Evolutionary conservation across 2,888 invertebrate species (phyloP), one percentile per base, ranked within the genome.

Genomic region (Chorisops tibialis): DNA sequence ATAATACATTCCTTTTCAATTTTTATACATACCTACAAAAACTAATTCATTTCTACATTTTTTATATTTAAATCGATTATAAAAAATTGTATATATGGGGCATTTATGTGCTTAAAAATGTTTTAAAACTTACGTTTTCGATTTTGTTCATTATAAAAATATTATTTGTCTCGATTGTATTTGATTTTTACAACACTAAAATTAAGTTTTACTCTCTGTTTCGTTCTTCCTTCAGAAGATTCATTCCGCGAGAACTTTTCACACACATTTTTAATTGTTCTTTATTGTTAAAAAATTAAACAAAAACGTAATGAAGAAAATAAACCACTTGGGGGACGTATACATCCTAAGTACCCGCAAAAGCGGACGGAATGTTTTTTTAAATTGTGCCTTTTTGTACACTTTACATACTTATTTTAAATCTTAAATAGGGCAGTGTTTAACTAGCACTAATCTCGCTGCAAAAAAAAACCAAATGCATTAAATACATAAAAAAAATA

Each of bases 131-230:
- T 30, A 30, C 1, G 7, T 30, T 21, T 22, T 48, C 1, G 22
- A 21, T 50, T 50, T 14, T 30, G 12, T 54, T 56, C 12, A n/a
- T 24, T 56, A 56, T 45, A 56, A 56, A 56, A 56, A 56, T 56
- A 56, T 43, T 56, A 56, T 56, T 56, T 56, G 56, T 56, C 56
- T 56, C 43, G 43, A 56, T 56, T 45, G 56, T 7, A n/a, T 56
- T 45, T 24, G 43, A n/a, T 30, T 30, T 14, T 43, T 43, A 43
- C 19, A 19, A 16, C 16, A 43, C 12, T 41, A n/a, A 41, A 14
- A 14, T 9, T 43, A 16, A 4, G 14, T 9, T 39, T 39, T 39
- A 39, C 39, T 14, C 3, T 37, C 6, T 9, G 37, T 11, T 11
- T 37, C 11, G 37, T 37, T 37, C 41, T 14, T 30, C 21, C n/a